Percentiles rank a stretch among this genome's conserved stretches.
Conservation (phyloP, 2,888 invertebrate genomes). For the Apotomis betuletana region DNA sequence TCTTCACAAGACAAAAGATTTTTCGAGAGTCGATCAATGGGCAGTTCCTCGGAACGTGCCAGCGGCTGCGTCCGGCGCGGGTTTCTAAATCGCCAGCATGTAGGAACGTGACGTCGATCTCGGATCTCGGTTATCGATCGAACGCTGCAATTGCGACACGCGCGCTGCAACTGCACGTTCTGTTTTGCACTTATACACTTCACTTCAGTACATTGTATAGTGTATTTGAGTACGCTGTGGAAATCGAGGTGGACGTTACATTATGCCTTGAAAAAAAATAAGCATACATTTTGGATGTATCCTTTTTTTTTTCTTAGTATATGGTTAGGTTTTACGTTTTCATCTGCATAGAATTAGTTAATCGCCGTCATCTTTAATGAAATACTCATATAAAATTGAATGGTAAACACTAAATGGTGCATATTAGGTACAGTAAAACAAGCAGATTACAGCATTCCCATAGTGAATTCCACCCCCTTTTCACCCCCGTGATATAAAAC, state of each 20-base stretch:
- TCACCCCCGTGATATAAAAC: no score
- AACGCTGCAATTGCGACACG: slow-evolving; percentile 48
- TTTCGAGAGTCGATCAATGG: background rate
- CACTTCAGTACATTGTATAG: slow-evolving; percentile 39
- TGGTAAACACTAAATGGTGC: no score
- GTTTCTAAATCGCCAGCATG: slow-evolving; percentile 44
- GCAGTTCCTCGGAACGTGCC: slow-evolving; percentile 36
- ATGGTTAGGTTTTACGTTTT: no score
- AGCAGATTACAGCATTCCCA: no score
- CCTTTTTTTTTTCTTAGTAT: background rate
- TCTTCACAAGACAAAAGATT: slow-evolving; percentile 4
- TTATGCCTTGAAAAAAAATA: background rate
- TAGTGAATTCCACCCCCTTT: no score
- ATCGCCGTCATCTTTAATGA: no score
- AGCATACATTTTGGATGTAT: background rate
- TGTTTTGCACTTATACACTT: slow-evolving; percentile 42
- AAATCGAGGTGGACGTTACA: background rate
- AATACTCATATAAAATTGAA: no score
- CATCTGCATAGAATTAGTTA: no score
- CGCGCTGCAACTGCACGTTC: slow-evolving; percentile 44
- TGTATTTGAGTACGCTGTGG: slow-evolving; percentile 7
- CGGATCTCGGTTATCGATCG: slow-evolving; percentile 51
- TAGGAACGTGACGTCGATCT: slow-evolving; percentile 52
- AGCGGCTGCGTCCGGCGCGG: slow-evolving; percentile 36
- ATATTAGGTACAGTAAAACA: no score